A percentile compares a stretch with the other conserved stretches of the same genome.
phyloP scores from a whole-genome alignment of 2,113 vertebrate species.

The Falcunculus frontatus region DNA sequence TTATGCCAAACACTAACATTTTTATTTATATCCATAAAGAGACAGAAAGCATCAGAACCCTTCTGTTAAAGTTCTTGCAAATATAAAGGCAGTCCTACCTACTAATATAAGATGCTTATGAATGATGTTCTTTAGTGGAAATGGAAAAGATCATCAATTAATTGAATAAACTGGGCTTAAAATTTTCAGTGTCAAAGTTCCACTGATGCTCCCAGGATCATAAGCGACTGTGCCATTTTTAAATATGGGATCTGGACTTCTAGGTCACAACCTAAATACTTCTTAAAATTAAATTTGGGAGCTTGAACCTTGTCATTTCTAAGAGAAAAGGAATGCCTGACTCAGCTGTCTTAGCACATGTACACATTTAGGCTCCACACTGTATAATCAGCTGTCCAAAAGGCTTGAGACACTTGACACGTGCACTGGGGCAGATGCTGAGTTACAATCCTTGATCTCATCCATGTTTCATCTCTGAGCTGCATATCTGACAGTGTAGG shows the following conservation, averaged over 20 bases:
- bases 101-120: neutral
- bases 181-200: neutral
- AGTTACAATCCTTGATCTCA: neutral
- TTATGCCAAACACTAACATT: neutral
- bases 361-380: neutral
- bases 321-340: neutral
- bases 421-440: neutral
- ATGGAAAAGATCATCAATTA: neutral
- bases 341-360: neutral
- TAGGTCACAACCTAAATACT: neutral
- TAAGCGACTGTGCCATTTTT: neutral
- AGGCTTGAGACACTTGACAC: neutral
- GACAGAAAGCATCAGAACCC: neutral
- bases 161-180: neutral
- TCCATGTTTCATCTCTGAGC: neutral
- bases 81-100: neutral
- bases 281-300: neutral
- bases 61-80: neutral
- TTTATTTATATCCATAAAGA: neutral
- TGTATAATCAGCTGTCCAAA: neutral
- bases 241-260: neutral
- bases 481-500: neutral
- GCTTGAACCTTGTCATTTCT: neutral
- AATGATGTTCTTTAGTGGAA: neutral
- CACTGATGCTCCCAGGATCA: neutral